Base-by-base conservation (phyloP, 1,140 invertebrate species). In the Euura saliciscinereae region DNA sequence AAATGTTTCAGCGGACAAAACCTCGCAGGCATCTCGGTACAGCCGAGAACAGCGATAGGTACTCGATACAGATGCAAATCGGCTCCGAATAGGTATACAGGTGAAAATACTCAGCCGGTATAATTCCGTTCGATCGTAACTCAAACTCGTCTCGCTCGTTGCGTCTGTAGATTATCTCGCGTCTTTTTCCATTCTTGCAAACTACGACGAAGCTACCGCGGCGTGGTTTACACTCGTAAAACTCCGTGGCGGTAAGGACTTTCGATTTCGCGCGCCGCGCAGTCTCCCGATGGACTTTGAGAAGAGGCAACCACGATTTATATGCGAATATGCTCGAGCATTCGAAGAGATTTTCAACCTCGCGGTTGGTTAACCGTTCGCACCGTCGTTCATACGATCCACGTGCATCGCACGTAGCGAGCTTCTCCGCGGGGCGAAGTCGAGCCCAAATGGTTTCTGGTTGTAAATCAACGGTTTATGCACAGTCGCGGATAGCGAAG, bases 391-490 rank as follows among this genome's bases (percentile, higher is more conserved):
- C 65, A 51, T 59, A 42, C 28, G 66, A 13, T 68, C 42, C 59
- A 10, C 43, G 43, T 68, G 10, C 42, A n/a, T 10, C 2, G 10
- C 11, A 10, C 45, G 44, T 2, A 45, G 1, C 10, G 1, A 70
- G 6, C 5, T 28, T 0, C 28, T 28, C 28, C 28, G 28, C 28
- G 28, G 28, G 28, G 28, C 28, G 28, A 28, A 28, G 28, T 28
- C 28, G 28, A 28, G 28, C 28, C 28, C 28, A 28, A 28, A 28
- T 28, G 78, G 73, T 78, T 82, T 81, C 78, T 81, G 77, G 78
- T 70, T 77, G 79, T 85, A 85, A 85, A 85, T 85, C 84, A 85
- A 77, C 75, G 79, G 75, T 78, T 82, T 84, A 84, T 81, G 79
- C 79, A 77, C 73, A 68, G 75, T 28, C 28, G 73, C 65, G 71